Evolutionary conservation across 2,113 vertebrate species (phyloP), one percentile per base, ranked within the genome.

Genomic region (Gopherus flavomarginatus): DNA sequence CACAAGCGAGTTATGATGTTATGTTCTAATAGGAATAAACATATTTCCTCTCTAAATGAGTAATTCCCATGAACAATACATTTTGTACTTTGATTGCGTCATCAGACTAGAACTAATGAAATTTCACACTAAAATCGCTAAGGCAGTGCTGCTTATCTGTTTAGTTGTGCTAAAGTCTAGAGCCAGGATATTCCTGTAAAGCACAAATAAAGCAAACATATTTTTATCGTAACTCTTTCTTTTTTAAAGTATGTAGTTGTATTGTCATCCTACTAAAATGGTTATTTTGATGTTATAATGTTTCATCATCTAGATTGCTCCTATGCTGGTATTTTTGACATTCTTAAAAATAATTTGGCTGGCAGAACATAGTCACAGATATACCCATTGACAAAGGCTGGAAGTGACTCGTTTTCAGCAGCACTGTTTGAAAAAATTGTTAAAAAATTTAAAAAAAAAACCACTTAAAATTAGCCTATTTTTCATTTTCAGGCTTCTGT

Each of bases 11-110:
- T 44, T 52, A 2, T 77, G 65, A 87, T 16, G 50, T 38, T 91
- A 16, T 87, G 47, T 0, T 83, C 6, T 85, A 47, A 65, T 22
- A 27, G 22, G 11, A 92, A 65, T 92, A 53, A 52, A 14, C 5
- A 26, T 1, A 0, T 92, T 94, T 87, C 50, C 42, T 26, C 62
- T 83, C 2, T 38, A 42, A 91, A 47, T 10, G 42, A 19, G 10
- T 44, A 22, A 0, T 3, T 5, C 85, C 53, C n/a, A 53, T 0
- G 0, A 42, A 86, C 78, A 26, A 11, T 69, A 79, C 4, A 2
- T 89, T 56, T 11, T 93, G n/a, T 12, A 42, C 24, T 83, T 92
- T 31, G 14, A 42, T 83, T 49, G 0, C 85, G 10, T 13, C 26
- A 29, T 78, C n/a, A 47, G 27, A 47, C 16, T 79, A 85, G 22